Conservation (phyloP, 2,888 invertebrate species). For the Parochlus steinenii region DNA sequence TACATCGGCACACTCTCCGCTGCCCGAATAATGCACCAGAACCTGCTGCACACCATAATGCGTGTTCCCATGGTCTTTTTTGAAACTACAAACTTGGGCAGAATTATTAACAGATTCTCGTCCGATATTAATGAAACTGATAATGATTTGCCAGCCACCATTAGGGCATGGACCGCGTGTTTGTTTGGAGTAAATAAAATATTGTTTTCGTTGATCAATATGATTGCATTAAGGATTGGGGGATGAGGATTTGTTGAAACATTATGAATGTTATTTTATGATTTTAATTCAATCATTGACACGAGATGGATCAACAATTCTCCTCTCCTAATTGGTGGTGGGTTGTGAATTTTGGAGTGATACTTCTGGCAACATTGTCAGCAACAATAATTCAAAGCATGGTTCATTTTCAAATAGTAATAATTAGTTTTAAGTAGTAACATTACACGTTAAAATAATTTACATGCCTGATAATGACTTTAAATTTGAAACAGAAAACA, state of each 20-base stretch:
- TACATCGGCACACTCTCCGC: slow-evolving; percentile 42
- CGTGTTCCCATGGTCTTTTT: slow-evolving; percentile 46
- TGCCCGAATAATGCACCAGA: slow-evolving; percentile 39
- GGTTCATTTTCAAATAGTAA: no score
- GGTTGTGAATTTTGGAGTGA: no score
- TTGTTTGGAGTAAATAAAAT: slow-evolving; percentile 28
- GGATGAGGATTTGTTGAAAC: not conserved
- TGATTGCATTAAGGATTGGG: slow-evolving; percentile 3
- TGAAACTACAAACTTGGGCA: slow-evolving; percentile 49
- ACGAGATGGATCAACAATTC: not conserved
- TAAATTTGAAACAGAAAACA: no score
- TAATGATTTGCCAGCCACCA: slow-evolving; percentile 37
- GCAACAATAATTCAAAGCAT: no score
- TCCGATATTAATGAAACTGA: slow-evolving; percentile 50
- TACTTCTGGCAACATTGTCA: no score
- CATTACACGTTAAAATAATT: no score
- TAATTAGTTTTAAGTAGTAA: no score
- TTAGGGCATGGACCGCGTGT: slow-evolving; percentile 31
- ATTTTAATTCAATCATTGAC: not conserved
- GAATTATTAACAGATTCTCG: slow-evolving; percentile 50
- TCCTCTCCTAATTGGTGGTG: no score
- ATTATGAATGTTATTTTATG: no score
- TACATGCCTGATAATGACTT: no score
- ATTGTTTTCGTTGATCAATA: slow-evolving; percentile 16
- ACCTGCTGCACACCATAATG: slow-evolving; percentile 37